Evolutionary conservation across 2,113 vertebrate species (phyloP).

Genomic region (Semicossyphus pulcher): DNA sequence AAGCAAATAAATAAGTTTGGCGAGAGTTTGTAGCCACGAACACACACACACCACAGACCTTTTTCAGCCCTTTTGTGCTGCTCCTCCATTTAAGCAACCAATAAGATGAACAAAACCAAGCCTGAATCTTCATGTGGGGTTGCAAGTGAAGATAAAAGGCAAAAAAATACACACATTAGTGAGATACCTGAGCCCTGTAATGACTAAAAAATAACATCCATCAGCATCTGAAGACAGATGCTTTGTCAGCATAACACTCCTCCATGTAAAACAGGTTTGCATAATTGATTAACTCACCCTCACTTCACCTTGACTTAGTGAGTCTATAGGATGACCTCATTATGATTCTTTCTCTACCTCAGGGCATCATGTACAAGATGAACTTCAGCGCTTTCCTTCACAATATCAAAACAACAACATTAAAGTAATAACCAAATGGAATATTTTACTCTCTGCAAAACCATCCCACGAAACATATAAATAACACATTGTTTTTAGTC

Average conservation of each 20-base stretch:
- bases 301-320: constrained; percentile 11
- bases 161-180: no score
- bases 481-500: no score
- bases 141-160: no score
- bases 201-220: background rate
- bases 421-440: no score
- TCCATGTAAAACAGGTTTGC: background rate
- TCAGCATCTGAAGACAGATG: background rate
- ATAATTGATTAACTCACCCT: constrained; percentile 30
- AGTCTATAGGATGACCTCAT: constrained; percentile 5
- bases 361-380: no score
- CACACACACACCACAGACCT: background rate
- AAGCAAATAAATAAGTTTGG: constrained; percentile 24
- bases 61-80: background rate
- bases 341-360: background rate
- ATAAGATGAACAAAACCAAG: no score
- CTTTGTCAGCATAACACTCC: background rate
- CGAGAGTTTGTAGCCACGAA: constrained; percentile 7
- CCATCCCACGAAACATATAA: no score
- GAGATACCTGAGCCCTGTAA: no score
- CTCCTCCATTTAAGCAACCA: background rate
- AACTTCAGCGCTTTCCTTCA: no score
- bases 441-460: no score
- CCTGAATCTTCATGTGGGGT: no score
- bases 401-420: no score